Evolutionary conservation across 2,888 invertebrate genomes (phyloP).

Genomic region (Pammene fasciana): DNA sequence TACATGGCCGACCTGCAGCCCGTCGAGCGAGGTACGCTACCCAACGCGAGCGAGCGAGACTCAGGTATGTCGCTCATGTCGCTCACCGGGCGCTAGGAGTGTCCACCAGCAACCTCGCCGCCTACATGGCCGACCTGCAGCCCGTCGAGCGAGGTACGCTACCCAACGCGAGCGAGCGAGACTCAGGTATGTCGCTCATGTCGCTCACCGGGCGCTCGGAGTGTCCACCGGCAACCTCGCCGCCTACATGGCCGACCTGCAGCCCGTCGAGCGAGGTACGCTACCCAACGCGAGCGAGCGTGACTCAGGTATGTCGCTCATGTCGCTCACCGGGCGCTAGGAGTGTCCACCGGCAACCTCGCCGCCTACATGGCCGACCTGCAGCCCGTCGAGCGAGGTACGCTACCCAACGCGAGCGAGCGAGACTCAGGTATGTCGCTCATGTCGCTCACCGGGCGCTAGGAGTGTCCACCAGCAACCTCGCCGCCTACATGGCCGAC

Average conservation of each 20-base stretch:
- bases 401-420: not conserved
- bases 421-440: no score
- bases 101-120: slow-evolving; percentile 1
- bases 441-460: no score
- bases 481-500: not conserved
- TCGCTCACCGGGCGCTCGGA: not conserved
- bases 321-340: not conserved
- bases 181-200: no score
- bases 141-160: not conserved
- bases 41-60: no score
- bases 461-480: not conserved
- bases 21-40: not conserved
- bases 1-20: not conserved
- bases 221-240: not conserved
- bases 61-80: no score
- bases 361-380: not conserved
- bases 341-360: not conserved
- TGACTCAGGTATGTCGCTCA: not conserved
- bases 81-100: not conserved
- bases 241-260: not conserved
- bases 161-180: not conserved
- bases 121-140: not conserved
- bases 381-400: not conserved
- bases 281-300: not conserved
- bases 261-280: not conserved